Percentiles rank a stretch among this genome's conserved stretches.
Evolutionary conservation across 2,888 invertebrate genomes (phyloP).

Genomic region (Theodoxus fluviatilis): DNA sequence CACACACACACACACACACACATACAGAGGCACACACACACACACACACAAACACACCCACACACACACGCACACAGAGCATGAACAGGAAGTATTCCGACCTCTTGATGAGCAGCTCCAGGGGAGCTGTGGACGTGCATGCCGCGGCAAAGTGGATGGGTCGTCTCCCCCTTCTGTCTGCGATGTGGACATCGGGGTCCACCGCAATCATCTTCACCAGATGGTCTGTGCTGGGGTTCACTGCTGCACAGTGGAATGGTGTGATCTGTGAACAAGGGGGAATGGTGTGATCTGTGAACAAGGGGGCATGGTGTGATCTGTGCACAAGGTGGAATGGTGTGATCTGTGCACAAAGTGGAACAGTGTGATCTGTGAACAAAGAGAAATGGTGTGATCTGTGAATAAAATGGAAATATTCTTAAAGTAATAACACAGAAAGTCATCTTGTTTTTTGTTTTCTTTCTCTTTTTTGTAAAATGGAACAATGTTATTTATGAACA

Average conservation of each 20-base stretch:
- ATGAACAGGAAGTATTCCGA: no score
- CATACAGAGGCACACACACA: neutral
- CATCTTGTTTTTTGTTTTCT: no score
- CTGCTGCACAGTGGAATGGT: constrained; percentile 67
- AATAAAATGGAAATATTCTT: no score
- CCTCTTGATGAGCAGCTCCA: constrained; percentile 60
- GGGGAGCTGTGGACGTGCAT: constrained; percentile 63
- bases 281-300: no score
- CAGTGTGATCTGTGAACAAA: no score
- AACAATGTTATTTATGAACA: no score
- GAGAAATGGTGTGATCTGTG: no score
- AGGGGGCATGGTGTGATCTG: no score
- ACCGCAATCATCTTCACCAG: constrained; percentile 60
- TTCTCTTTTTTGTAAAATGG: no score
- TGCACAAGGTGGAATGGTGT: no score
- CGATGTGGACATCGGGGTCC: constrained; percentile 63
- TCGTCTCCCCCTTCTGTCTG: constrained; percentile 62
- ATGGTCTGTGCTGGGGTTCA: constrained; percentile 66
- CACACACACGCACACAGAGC: neutral
- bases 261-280: constrained; percentile 54
- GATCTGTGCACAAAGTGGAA: no score
- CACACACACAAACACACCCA: constrained; percentile 7
- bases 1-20: neutral
- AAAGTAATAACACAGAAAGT: no score
- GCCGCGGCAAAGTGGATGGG: constrained; percentile 69